phyloP scores from a whole-genome alignment of 2,888 invertebrate species.

The Phytoseiulus persimilis region DNA sequence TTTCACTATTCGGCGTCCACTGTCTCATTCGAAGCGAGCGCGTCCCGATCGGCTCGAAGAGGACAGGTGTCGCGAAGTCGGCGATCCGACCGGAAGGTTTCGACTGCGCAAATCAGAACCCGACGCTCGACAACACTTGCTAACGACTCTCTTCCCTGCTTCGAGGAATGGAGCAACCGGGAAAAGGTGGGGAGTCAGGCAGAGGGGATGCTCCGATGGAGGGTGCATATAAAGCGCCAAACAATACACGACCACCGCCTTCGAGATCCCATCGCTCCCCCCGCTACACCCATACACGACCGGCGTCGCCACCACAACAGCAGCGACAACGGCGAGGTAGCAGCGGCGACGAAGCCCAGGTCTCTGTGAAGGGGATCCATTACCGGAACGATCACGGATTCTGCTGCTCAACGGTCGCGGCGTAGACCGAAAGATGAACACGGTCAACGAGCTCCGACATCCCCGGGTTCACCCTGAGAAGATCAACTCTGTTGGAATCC shows the following conservation, averaged over 20 bases:
- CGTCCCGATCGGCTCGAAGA: too few relatives aligned
- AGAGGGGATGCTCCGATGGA: neutral
- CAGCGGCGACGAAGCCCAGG: neutral
- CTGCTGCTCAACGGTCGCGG: neutral
- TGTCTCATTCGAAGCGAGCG: too few relatives aligned
- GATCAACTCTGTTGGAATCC: too few relatives aligned
- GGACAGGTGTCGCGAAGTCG: neutral
- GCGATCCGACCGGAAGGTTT: neutral
- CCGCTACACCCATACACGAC: neutral
- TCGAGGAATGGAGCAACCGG: neutral
- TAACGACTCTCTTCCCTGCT: neutral
- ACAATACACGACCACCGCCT: neutral
- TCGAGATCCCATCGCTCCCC: neutral
- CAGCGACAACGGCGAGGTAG: neutral
- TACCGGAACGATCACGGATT: neutral
- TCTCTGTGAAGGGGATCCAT: neutral
- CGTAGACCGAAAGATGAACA: neutral
- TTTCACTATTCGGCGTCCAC: too few relatives aligned
- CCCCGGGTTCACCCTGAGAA: neutral
- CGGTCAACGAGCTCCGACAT: neutral
- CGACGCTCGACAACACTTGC: neutral
- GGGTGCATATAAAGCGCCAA: slow-evolving; percentile 5
- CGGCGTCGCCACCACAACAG: neutral
- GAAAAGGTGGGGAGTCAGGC: neutral
- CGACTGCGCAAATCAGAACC: neutral